phyloP scores from a whole-genome alignment of 2,888 invertebrate genomes.

The Drosophila formosana region DNA sequence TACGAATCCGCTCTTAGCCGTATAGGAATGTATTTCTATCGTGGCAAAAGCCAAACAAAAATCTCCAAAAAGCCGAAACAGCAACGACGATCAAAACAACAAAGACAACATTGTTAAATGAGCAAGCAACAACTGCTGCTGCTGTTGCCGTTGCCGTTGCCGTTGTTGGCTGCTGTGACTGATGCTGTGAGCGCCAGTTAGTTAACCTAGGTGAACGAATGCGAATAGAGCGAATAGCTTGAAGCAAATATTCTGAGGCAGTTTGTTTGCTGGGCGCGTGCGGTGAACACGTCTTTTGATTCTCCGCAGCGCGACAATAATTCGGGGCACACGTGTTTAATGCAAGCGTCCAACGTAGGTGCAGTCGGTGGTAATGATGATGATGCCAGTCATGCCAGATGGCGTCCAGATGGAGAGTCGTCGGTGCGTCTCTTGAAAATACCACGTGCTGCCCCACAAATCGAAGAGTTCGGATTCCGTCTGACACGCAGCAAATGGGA shows the following conservation, averaged over 20 bases:
- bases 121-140: slow-evolving; percentile 26
- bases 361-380: background rate
- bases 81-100: slow-evolving; percentile 12
- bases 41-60: slow-evolving; percentile 7
- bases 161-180: background rate
- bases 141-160: slow-evolving; percentile 18
- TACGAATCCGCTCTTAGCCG: slow-evolving; percentile 32
- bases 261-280: slow-evolving; percentile 57
- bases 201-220: slow-evolving; percentile 10
- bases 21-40: slow-evolving; percentile 1
- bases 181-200: slow-evolving; percentile 39
- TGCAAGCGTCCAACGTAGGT: slow-evolving; percentile 12
- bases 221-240: slow-evolving; percentile 42
- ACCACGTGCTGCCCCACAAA: slow-evolving; percentile 86
- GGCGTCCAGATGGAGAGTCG: slow-evolving; percentile 54
- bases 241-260: slow-evolving; percentile 49
- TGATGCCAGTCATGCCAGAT: background rate
- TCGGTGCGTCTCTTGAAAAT: slow-evolving; percentile 86
- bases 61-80: slow-evolving; percentile 33
- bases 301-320: slow-evolving; percentile 17
- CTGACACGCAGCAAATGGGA: slow-evolving; percentile 92
- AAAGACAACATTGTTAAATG: slow-evolving; percentile 17
- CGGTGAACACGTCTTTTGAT: slow-evolving; percentile 57
- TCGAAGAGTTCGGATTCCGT: slow-evolving; percentile 89
- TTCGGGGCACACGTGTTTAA: slow-evolving; percentile 35